Percentiles rank a stretch among this genome's conserved stretches.
Evolutionary conservation across 1,140 invertebrate genomes (phyloP).

Genomic region (Araneus ventricosus): DNA sequence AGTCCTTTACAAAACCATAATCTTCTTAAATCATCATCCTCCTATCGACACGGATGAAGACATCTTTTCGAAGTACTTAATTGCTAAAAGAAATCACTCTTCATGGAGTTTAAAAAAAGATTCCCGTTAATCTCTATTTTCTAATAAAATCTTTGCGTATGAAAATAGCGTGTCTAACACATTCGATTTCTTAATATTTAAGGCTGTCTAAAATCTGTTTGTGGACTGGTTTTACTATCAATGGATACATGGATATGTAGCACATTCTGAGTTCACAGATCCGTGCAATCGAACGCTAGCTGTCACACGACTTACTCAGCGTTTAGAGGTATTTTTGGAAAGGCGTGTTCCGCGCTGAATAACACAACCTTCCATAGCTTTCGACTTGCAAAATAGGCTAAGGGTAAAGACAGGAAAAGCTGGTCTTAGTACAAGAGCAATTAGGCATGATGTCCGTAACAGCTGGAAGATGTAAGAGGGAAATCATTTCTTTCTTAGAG

Average conservation of each 20-base stretch:
- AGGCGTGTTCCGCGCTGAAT: constrained; percentile 72
- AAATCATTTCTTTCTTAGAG: constrained; percentile 57
- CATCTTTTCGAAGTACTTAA: neutral
- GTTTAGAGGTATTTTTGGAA: constrained; percentile 66
- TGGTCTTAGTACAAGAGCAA: constrained; percentile 21
- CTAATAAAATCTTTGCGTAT: neutral
- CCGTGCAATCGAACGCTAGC: constrained; percentile 60
- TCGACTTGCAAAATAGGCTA: constrained; percentile 66
- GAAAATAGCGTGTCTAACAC: constrained; percentile 9
- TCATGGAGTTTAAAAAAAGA: neutral
- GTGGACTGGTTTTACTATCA: constrained; percentile 65
- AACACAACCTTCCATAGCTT: constrained; percentile 60
- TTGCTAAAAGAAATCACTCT: neutral
- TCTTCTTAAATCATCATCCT: neutral
- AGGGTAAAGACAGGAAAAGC: constrained; percentile 31
- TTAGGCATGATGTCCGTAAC: constrained; percentile 58
- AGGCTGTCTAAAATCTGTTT: constrained; percentile 23
- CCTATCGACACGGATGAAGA: neutral
- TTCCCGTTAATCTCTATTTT: neutral
- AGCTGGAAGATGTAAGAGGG: constrained; percentile 41
- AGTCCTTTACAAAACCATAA: neutral
- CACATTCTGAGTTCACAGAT: constrained; percentile 61
- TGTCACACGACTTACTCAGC: constrained; percentile 58
- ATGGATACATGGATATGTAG: constrained; percentile 63
- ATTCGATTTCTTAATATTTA: constrained; percentile 58